Conservation (phyloP, 2,113 vertebrate species). For the Glaucomys volans region DNA sequence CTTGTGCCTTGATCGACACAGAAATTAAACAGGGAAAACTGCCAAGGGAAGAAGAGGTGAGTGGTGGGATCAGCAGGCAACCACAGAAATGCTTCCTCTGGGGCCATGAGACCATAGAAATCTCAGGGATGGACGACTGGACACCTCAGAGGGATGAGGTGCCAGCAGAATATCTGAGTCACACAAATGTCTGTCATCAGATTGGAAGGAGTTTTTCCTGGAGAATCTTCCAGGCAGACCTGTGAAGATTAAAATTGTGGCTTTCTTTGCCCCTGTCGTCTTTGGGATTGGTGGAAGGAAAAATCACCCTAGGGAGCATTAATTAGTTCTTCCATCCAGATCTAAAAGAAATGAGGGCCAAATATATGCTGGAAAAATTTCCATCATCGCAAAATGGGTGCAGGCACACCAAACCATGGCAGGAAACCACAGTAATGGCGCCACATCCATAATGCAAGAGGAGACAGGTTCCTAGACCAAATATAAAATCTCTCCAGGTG, state of each 20-base stretch:
- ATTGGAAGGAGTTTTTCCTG: background rate
- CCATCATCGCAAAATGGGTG: background rate
- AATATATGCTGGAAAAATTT: no score
- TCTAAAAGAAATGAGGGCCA: background rate
- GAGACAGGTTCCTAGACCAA: no score
- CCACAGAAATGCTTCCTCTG: background rate
- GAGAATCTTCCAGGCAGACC: background rate
- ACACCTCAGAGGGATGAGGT: background rate
- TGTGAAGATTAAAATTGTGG: background rate
- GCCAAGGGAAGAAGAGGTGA: background rate
- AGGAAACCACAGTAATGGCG: background rate
- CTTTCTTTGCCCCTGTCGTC: background rate
- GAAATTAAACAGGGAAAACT: background rate
- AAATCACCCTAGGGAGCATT: background rate
- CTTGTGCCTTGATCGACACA: background rate
- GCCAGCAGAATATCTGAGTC: background rate
- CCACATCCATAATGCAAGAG: no score
- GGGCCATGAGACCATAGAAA: background rate
- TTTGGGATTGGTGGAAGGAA: background rate
- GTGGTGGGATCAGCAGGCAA: background rate
- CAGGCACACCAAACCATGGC: background rate
- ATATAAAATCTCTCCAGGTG: no score
- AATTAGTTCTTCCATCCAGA: background rate
- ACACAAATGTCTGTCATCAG: background rate
- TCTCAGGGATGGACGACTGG: background rate